Conservation (phyloP, 2,888 invertebrate species). For the Acanthosepion pharaonis region DNA sequence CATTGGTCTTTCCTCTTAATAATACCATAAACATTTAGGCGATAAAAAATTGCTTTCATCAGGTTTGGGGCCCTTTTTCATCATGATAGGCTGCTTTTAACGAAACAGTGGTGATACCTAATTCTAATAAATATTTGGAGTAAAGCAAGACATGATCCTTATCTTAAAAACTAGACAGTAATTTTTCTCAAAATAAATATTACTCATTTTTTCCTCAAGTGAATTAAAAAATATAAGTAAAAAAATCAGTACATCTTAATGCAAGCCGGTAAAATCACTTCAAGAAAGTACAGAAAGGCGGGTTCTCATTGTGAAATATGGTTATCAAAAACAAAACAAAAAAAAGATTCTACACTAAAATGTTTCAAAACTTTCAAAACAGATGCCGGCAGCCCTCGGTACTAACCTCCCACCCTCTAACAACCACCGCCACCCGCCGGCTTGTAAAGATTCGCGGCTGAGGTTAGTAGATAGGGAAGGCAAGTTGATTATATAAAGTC, state of each 20-base stretch:
- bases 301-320: not conserved
- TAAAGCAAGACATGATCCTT: no score
- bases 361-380: not conserved
- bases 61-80: no score
- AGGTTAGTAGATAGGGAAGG: not conserved
- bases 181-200: no score
- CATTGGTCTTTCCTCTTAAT: no score
- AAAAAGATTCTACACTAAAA: not conserved
- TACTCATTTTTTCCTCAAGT: not conserved
- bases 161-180: no score
- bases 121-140: no score
- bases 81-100: no score
- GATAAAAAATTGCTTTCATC: no score
- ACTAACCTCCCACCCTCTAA: not conserved
- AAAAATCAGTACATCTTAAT: not conserved
- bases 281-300: not conserved
- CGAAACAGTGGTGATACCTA: no score
- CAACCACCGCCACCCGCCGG: not conserved
- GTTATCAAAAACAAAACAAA: not conserved
- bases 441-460: slow-evolving; percentile 9
- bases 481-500: not conserved
- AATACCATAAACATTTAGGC: no score
- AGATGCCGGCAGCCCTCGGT: not conserved
- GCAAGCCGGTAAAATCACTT: not conserved
- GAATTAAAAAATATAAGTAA: not conserved